A percentile compares a stretch with the other conserved stretches of the same genome.
phyloP scores from a whole-genome alignment of 2,888 invertebrate genomes.

The Sarcophaga variegata region DNA sequence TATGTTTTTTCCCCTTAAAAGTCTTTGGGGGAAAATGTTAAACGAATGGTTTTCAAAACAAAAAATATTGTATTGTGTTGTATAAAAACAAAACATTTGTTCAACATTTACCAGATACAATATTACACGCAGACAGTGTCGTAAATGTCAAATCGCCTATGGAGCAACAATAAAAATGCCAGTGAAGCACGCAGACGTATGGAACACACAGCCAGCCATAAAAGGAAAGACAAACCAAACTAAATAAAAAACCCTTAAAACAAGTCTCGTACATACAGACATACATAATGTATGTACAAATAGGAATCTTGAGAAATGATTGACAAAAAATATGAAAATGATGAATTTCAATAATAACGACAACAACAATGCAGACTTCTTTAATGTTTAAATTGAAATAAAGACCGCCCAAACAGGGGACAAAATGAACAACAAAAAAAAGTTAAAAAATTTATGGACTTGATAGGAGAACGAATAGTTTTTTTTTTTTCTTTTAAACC shows the following conservation, averaged over 20 bases:
- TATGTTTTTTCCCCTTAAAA: background rate
- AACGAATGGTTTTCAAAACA: too few relatives aligned
- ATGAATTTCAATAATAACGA: constrained; percentile 30
- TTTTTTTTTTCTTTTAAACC: too few relatives aligned
- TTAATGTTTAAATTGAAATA: constrained; percentile 6
- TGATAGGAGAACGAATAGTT: too few relatives aligned
- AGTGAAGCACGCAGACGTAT: background rate
- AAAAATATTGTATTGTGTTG: too few relatives aligned
- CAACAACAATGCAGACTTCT: background rate
- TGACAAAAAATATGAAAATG: constrained; percentile 57
- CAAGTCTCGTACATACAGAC: background rate
- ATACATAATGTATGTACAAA: background rate
- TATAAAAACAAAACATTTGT: constrained; percentile 65
- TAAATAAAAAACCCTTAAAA: constrained; percentile 27
- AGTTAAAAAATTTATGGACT: too few relatives aligned
- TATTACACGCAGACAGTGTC: constrained; percentile 53
- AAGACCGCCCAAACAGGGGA: constrained; percentile 53
- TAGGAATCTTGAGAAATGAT: constrained; percentile 53
- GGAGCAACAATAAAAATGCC: background rate
- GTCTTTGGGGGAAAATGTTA: too few relatives aligned
- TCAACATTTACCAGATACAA: constrained; percentile 65
- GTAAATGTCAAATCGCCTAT: constrained; percentile 51
- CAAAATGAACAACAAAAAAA: too few relatives aligned
- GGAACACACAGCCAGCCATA: background rate
- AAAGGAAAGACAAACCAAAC: constrained; percentile 2